Conservation (phyloP, 2,797 vertebrate species). For the Esox lucius region DNA sequence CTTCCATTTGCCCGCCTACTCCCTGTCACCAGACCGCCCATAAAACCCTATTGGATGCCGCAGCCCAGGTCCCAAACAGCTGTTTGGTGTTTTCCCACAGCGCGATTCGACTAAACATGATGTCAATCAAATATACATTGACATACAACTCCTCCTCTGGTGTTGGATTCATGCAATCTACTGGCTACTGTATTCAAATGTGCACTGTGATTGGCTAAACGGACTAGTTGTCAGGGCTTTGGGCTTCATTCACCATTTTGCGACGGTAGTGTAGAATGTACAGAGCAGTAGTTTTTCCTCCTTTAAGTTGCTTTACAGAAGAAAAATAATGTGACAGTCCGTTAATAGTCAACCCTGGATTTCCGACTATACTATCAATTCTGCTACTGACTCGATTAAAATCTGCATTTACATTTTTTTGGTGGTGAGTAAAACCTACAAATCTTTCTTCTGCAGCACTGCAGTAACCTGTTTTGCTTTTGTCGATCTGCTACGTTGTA, state of each 20-base stretch:
- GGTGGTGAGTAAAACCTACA: conserved; percentile 46
- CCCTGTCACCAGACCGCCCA: conserved; percentile 55
- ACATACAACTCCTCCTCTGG: conserved; percentile 62
- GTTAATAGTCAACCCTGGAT: conserved; percentile 56
- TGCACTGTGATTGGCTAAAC: conserved; percentile 76
- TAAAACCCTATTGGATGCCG: conserved; percentile 72
- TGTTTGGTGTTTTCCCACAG: conserved; percentile 77
- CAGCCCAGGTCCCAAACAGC: conserved; percentile 70
- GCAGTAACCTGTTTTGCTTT: conserved; percentile 66
- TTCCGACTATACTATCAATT: conserved; percentile 50
- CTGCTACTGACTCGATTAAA: conserved; percentile 46
- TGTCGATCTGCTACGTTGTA: conserved; percentile 49
- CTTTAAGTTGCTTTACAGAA: conserved; percentile 70
- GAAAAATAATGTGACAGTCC: conserved; percentile 60
- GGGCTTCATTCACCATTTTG: conserved; percentile 98
- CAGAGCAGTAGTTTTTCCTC: conserved; percentile 74
- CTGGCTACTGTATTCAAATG: conserved; percentile 81
- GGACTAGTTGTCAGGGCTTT: conserved; percentile 88
- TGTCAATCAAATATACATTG: conserved; percentile 66
- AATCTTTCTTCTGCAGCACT: conserved; percentile 71
- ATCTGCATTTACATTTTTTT: conserved; percentile 26
- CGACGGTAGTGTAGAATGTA: conserved; percentile 91
- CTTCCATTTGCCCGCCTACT: conserved; percentile 39
- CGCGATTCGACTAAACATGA: conserved; percentile 58
- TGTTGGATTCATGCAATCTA: conserved; percentile 23